These are phyloP conservation scores for Listronotus bonariensis DNA, from an alignment of 1,140 invertebrate species.

Conservation along the genomic window DNA sequence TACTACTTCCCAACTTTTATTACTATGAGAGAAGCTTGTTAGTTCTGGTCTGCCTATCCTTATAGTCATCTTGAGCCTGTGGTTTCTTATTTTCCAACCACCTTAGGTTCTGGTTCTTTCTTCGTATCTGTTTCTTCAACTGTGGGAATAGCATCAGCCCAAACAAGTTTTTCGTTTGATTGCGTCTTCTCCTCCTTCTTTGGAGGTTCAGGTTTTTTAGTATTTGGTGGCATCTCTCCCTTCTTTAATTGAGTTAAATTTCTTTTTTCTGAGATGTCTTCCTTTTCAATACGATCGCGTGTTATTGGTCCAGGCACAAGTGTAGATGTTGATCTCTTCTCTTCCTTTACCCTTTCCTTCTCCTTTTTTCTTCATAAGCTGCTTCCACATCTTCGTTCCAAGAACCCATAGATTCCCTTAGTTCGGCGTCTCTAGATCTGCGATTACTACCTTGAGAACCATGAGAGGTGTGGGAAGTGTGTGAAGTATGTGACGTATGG, in stretches of 20 bases:
- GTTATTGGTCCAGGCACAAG: conserved; percentile 66
- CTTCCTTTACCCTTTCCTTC: conserved; percentile 50
- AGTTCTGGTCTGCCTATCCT: conserved; percentile 53
- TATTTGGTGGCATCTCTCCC: conserved; percentile 39
- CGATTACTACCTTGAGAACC: conserved; percentile 45
- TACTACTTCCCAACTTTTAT: conserved; percentile 52
- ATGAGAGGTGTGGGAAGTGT: conserved; percentile 56
- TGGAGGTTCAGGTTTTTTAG: conserved; percentile 53
- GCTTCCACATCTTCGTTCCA: conserved; percentile 57
- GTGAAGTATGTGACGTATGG: conserved; percentile 56
- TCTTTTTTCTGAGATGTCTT: conserved; percentile 63
- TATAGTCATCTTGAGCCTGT: conserved; percentile 50
- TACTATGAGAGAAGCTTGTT: conserved; percentile 43
- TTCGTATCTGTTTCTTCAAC: conserved; percentile 38
- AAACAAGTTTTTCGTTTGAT: conserved; percentile 49
- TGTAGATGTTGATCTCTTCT: conserved; percentile 59
- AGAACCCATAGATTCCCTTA: conserved; percentile 51
- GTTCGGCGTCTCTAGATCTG: conserved; percentile 55
- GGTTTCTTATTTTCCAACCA: conserved; percentile 38
- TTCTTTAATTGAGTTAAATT: conserved; percentile 62
- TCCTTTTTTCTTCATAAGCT: conserved; percentile 58
- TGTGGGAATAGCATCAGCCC: conserved; percentile 59
- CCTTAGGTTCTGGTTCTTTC: conserved; percentile 25
- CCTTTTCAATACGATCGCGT: conserved; percentile 66
- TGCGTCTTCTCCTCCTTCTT: conserved; percentile 50